Evolutionary conservation across 1,140 invertebrate species (phyloP).

Genomic region (Pectinophora gossypiella): DNA sequence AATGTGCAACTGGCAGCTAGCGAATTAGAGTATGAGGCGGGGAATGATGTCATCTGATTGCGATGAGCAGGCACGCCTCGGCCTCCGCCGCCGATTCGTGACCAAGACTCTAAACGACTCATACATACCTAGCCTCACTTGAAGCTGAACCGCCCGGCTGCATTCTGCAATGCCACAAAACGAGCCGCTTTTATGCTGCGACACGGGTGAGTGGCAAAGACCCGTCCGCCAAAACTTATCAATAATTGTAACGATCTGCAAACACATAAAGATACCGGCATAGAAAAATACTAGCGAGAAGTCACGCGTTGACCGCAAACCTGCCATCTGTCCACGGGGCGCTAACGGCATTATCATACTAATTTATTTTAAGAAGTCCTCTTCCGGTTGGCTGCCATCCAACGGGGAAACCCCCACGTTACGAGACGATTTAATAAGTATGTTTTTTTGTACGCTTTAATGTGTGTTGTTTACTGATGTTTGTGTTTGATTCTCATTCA

Average conservation of each 20-base stretch:
- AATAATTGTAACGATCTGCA: too few relatives aligned
- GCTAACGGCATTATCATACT: slow-evolving; percentile 50
- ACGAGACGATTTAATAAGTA: slow-evolving; percentile 65
- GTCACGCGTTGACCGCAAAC: too few relatives aligned
- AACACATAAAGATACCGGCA: too few relatives aligned
- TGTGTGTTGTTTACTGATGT: slow-evolving; percentile 32
- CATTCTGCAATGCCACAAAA: slow-evolving; percentile 14
- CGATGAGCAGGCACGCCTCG: slow-evolving; percentile 39
- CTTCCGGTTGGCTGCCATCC: slow-evolving; percentile 59
- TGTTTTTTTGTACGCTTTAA: slow-evolving; percentile 46
- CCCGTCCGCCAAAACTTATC: too few relatives aligned
- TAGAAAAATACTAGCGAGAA: too few relatives aligned
- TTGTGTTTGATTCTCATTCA: slow-evolving; percentile 34
- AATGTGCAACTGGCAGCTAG: slow-evolving; percentile 8
- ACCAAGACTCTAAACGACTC: slow-evolving; percentile 26
- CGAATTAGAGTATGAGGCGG: slow-evolving; percentile 18
- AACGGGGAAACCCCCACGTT: slow-evolving; percentile 58
- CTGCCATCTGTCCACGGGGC: too few relatives aligned
- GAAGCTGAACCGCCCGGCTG: slow-evolving; percentile 30
- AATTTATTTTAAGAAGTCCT: slow-evolving; percentile 55
- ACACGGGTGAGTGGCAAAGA: slow-evolving; percentile 6
- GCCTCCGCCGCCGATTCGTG: slow-evolving; percentile 35
- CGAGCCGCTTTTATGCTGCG: slow-evolving; percentile 18
- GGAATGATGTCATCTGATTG: slow-evolving; percentile 53
- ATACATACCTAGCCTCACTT: slow-evolving; percentile 33